Percentiles rank a stretch among this genome's conserved stretches.
These are phyloP conservation scores for Amphimedon queenslandica DNA, from an alignment of 37 sponge, comb jelly and placozoan species.

Conservation along the genomic window DNA sequence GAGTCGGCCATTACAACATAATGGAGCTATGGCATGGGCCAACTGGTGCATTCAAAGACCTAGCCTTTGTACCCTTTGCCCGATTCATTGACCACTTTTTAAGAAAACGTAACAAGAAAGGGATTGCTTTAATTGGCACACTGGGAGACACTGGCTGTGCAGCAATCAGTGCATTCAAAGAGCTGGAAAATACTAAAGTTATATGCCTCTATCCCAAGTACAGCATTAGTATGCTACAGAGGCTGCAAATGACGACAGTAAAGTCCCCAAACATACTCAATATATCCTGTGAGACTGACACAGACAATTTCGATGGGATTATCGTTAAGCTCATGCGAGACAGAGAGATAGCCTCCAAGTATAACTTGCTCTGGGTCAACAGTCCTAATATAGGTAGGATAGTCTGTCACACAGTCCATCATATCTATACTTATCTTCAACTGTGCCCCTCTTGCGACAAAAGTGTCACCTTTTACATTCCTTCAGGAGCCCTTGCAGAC, in stretches of 20 bases:
- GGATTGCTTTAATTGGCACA: constrained; percentile 42
- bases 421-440: constrained; percentile 53
- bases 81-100: constrained; percentile 42
- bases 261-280: constrained; percentile 38
- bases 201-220: constrained; percentile 54
- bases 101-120: constrained; percentile 18
- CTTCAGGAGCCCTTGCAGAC: constrained; percentile 64
- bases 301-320: constrained; percentile 45
- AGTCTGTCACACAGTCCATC: constrained; percentile 55
- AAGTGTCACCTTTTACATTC: constrained; percentile 48
- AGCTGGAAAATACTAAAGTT: constrained; percentile 12
- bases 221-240: constrained; percentile 45
- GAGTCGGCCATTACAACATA: constrained; percentile 21
- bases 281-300: constrained; percentile 28
- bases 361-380: constrained; percentile 50
- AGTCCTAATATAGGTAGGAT: constrained; percentile 59
- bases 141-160: constrained; percentile 77
- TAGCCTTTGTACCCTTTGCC: constrained; percentile 28
- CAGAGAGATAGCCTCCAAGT: constrained; percentile 15
- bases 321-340: constrained; percentile 39
- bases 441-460: constrained; percentile 21
- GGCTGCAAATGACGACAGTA: constrained; percentile 70
- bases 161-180: constrained; percentile 49
- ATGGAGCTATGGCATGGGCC: constrained; percentile 73
- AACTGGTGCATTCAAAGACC: constrained; percentile 75